Conservation (phyloP, 1,140 invertebrate genomes). For the Agrilus planipennis region DNA sequence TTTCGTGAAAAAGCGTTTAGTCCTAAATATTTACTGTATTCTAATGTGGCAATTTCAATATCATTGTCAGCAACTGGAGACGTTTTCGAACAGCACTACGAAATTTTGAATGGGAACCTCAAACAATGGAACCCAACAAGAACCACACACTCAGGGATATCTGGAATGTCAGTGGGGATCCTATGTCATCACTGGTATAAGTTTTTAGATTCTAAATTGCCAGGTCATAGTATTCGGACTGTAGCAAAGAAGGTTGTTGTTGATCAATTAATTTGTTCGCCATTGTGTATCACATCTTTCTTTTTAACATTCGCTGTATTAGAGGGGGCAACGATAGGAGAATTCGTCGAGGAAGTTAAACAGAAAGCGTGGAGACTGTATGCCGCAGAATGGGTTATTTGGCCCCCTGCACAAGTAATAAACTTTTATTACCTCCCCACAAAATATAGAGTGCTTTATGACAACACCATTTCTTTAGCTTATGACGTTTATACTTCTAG, state of each 20-base stretch:
- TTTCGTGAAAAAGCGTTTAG: too few relatives aligned
- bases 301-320: constrained; percentile 66
- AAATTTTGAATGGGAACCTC: constrained; percentile 52
- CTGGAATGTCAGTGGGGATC: constrained; percentile 67
- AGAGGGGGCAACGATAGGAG: constrained; percentile 48
- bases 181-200: constrained; percentile 79
- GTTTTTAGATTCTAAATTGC: constrained; percentile 54
- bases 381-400: constrained; percentile 69
- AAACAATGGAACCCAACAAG: constrained; percentile 51
- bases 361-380: constrained; percentile 71
- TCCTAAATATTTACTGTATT: constrained; percentile 72
- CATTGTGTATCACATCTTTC: constrained; percentile 68
- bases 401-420: constrained; percentile 71
- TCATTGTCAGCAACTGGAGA: constrained; percentile 68
- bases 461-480: constrained; percentile 79
- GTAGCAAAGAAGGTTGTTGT: constrained; percentile 75
- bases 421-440: constrained; percentile 84
- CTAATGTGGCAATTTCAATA: constrained; percentile 75
- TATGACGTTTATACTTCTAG: constrained; percentile 89
- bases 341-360: constrained; percentile 60
- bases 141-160: constrained; percentile 66
- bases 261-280: constrained; percentile 83
- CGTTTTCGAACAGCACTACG: constrained; percentile 72
- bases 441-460: constrained; percentile 77
- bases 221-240: constrained; percentile 53